phyloP scores from a whole-genome alignment of 2,797 vertebrate genomes.

The Anas bernieri region DNA sequence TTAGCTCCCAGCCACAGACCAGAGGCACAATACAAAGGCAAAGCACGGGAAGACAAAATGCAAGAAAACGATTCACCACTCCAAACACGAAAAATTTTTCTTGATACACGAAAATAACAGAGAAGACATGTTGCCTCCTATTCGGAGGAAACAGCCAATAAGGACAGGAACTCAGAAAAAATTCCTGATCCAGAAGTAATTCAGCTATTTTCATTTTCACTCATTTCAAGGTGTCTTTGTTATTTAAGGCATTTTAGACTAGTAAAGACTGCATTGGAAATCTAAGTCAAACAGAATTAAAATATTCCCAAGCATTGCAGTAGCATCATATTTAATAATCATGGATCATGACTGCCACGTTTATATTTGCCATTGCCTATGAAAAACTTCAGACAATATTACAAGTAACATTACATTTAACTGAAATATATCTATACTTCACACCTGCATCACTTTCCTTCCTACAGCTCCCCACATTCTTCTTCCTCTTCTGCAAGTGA shows the following conservation, averaged over 20 bases:
- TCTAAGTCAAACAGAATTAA: neutral
- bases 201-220: neutral
- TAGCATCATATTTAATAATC: neutral
- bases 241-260: neutral
- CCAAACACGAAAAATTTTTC: neutral
- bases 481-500: neutral
- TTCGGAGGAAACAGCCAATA: neutral
- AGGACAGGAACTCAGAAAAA: neutral
- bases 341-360: neutral
- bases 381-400: neutral
- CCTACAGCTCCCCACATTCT: neutral
- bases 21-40: accelerated
- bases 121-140: neutral
- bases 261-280: neutral
- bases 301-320: neutral
- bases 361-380: neutral
- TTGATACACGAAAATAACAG: neutral
- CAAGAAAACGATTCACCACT: neutral
- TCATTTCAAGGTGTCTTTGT: neutral
- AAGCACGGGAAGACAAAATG: neutral
- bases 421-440: neutral
- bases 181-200: neutral
- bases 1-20: neutral
- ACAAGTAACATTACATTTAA: neutral
- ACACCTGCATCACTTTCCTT: neutral